Percentiles rank a stretch among this genome's conserved stretches.
These are phyloP conservation scores for Abrostola tripartita DNA, from an alignment of 2,888 invertebrate species.

Conservation along the genomic window DNA sequence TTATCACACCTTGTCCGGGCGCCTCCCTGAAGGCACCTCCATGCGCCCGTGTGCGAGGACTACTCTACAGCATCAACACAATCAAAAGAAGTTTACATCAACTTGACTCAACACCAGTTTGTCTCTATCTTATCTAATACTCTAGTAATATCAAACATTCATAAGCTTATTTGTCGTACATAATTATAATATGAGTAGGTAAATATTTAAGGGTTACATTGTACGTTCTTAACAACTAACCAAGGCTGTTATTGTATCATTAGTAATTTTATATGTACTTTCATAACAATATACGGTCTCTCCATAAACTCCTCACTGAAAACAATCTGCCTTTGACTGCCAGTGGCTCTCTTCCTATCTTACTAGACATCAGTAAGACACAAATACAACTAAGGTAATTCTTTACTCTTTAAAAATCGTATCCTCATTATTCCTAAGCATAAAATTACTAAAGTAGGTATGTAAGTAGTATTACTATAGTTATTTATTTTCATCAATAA, in stretches of 20 bases:
- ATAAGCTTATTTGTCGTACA: slow-evolving; percentile 63
- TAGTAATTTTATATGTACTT: not conserved
- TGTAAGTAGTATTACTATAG: no score
- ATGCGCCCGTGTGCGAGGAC: not conserved
- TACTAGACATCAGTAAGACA: not conserved
- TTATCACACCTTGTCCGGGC: not conserved
- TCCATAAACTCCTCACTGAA: not conserved
- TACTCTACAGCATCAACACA: slow-evolving; percentile 11
- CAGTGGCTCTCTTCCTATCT: not conserved
- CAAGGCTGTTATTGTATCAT: slow-evolving; percentile 14
- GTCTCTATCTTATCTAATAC: slow-evolving; percentile 6
- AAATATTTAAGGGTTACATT: slow-evolving; percentile 24
- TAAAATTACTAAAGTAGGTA: no score
- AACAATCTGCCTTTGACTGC: not conserved
- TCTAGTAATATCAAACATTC: slow-evolving; percentile 69
- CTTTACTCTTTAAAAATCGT: no score
- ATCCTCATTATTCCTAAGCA: no score
- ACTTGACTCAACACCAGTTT: not conserved
- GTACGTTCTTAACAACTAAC: slow-evolving; percentile 20
- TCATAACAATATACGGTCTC: no score
- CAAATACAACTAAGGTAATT: not conserved
- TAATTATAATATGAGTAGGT: slow-evolving; percentile 28
- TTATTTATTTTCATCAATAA: not conserved
- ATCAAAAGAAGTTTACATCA: slow-evolving; percentile 6
- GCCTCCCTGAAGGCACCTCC: slow-evolving; percentile 7